Conservation (phyloP, 2,113 vertebrate species). For the Podilymbus podiceps region DNA sequence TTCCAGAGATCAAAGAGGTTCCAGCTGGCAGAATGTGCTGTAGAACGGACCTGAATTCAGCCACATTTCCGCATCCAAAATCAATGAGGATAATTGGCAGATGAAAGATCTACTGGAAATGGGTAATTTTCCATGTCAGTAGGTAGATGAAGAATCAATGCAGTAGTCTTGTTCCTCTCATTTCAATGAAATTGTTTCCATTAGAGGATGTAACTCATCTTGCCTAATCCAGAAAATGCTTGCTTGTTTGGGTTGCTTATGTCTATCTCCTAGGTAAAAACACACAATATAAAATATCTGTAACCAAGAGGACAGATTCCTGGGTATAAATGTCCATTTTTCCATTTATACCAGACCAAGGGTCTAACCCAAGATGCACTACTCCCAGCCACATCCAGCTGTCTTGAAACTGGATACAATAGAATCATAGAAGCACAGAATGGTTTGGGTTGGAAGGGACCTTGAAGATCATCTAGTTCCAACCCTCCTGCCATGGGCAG, state of each 20-base stretch:
- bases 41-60: neutral
- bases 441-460: too few species aligned
- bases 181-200: slow-evolving; percentile 14
- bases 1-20: neutral
- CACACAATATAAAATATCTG: neutral
- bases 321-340: neutral
- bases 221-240: neutral
- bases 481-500: too few species aligned
- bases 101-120: slow-evolving; percentile 33
- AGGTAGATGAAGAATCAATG: slow-evolving; percentile 56
- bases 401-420: neutral
- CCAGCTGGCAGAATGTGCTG: neutral
- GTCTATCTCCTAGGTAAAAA: neutral
- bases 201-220: neutral
- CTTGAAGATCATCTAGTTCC: too few species aligned
- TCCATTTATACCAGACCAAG: neutral
- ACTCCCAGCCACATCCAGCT: neutral
- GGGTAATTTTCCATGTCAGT: slow-evolving; percentile 36
- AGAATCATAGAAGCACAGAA: too few species aligned
- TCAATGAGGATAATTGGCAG: slow-evolving; percentile 57
- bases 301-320: neutral
- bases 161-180: neutral
- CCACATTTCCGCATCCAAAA: slow-evolving; percentile 24
- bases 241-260: neutral
- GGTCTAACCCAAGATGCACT: neutral